Evolutionary conservation across 2,113 vertebrate genomes (phyloP), one percentile per base, ranked within the genome.

Genomic region (Odontophorus gujanensis): DNA sequence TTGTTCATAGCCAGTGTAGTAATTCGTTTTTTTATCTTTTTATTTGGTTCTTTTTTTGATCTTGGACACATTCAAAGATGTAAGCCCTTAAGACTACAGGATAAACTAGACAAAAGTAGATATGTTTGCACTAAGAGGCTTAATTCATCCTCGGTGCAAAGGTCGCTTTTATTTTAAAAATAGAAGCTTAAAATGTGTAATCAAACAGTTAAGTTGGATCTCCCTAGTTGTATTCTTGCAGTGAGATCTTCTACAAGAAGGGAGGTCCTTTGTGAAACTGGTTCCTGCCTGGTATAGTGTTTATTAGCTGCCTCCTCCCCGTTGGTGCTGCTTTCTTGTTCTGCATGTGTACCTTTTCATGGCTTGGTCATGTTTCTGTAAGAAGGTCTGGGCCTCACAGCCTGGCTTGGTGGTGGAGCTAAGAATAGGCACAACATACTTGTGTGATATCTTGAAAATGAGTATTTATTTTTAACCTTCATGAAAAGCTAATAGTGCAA

Each of bases 111-210:
- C 90, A 89, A 94, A 95, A 96, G 95, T 92, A 93, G 94, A 90
- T 92, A 84, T 85, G 45, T 95, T 95, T 94, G 76, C 61, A 38
- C 72, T 97, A 95, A 95, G 94, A 96, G 78, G 94, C 92, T 95
- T 96, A 92, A 80, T 62, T 81, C 83, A 92, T 93, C 89, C 89
- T 94, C 63, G 65, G 90, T 89, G 89, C 78, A 94, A 85, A 97
- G 87, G 93, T 96, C 11, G 19, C 51, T 92, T 97, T 92, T 93
- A 92, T 92, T 95, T 96, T 96, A 95, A 90, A 96, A 95, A 93
- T 91, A 95, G 94, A 83, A 93, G 81, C 87, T 94, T 79, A 85
- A 91, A 96, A 90, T 90, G 77, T 73, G 45, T 47, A 76, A 61
- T 87, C 38, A 59, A 43, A 50, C 36, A 85, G 50, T 82, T 36